Conservation (phyloP, 2,113 vertebrate genomes). For the Limnothrissa miodon region DNA sequence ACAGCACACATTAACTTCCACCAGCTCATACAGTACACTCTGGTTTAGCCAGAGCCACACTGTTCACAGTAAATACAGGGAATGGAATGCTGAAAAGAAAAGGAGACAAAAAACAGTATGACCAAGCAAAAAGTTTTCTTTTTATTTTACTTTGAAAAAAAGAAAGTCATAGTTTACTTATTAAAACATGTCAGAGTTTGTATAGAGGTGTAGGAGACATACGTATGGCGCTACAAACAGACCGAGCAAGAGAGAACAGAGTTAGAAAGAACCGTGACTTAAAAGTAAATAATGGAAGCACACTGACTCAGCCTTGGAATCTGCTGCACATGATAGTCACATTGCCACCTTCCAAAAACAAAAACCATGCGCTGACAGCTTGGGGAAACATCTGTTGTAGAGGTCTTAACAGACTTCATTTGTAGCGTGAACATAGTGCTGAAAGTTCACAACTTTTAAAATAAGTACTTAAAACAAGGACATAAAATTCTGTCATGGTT, state of each 20-base stretch:
- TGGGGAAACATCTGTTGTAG: not conserved
- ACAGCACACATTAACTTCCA: not conserved
- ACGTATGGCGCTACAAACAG: not conserved
- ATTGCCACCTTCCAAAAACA: not conserved
- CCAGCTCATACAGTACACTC: not conserved
- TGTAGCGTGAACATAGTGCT: not conserved
- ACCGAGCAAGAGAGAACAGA: no score
- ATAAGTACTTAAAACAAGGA: not conserved
- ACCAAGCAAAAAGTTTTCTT: not conserved
- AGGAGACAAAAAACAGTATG: not conserved
- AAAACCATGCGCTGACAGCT: not conserved
- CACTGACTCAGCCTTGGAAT: not conserved
- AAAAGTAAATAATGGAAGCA: not conserved
- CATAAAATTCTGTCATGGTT: not conserved
- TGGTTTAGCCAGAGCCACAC: not conserved
- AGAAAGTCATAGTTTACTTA: not conserved
- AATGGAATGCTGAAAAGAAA: not conserved
- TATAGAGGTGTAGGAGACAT: not conserved
- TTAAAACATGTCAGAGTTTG: not conserved
- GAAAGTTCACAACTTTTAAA: not conserved
- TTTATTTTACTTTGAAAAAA: constrained; percentile 2
- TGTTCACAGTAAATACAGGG: not conserved
- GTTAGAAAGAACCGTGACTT: no score
- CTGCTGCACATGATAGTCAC: not conserved
- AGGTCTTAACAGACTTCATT: not conserved